phyloP scores from a whole-genome alignment of 2,888 invertebrate genomes.

The Parelbella ahira region DNA sequence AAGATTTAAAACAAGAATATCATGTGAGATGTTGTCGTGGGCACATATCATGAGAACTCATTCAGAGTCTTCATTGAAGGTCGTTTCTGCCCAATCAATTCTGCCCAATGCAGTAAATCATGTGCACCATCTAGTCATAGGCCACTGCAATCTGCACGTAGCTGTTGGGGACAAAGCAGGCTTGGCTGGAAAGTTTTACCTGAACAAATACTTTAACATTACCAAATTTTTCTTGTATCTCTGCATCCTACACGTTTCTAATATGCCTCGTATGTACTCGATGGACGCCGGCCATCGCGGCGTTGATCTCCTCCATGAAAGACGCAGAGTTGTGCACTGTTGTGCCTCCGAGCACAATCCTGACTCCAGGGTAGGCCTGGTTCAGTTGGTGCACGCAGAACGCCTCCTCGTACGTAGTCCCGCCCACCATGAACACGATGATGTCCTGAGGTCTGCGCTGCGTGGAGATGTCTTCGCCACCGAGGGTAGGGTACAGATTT shows the following conservation, averaged over 20 bases:
- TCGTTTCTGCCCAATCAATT: too few relatives aligned
- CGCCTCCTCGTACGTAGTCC: conserved; percentile 97
- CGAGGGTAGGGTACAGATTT: conserved; percentile 90
- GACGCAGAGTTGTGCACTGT: conserved; percentile 92
- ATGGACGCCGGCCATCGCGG: conserved; percentile 83
- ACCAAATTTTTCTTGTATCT: too few relatives aligned
- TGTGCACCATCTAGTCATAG: too few relatives aligned
- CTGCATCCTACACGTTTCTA: conserved; percentile 61
- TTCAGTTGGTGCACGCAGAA: conserved; percentile 89
- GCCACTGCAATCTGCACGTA: too few relatives aligned
- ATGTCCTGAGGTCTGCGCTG: conserved; percentile 91
- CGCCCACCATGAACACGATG: conserved; percentile 98
- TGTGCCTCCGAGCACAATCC: conserved; percentile 94
- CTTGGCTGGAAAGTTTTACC: too few relatives aligned
- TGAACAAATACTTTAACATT: too few relatives aligned
- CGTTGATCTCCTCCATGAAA: conserved; percentile 87
- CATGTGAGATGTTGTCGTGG: too few relatives aligned
- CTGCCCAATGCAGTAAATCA: too few relatives aligned
- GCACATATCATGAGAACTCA: too few relatives aligned
- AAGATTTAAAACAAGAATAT: too few relatives aligned
- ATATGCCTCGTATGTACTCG: conserved; percentile 82
- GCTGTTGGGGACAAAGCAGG: too few relatives aligned
- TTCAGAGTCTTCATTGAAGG: too few relatives aligned
- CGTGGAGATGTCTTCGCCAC: conserved; percentile 74
- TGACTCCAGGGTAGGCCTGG: conserved; percentile 84